Base-by-base conservation (phyloP, 2,888 invertebrate genomes). In the Archips crataeganus region DNA sequence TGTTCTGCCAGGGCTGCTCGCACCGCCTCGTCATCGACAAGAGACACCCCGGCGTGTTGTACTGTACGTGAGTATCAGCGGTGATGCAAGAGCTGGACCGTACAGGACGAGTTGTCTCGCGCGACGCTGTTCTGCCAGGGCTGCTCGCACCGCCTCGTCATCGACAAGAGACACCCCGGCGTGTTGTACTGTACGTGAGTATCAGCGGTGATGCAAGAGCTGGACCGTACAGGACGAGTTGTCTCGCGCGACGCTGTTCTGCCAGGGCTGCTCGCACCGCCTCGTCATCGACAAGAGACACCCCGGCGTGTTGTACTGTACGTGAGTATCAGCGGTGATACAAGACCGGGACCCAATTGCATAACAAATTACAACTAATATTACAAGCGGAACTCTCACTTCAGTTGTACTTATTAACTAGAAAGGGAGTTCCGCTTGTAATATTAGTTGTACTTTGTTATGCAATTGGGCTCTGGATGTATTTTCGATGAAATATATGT, bases 181-280 rank as follows among this genome's bases (percentile, higher is more conserved):
- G 84, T 93, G 3, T 76, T 78, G 10, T 95, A 95, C 76, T 95
- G 94, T 84, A 78, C 77, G 95, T 94, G 72, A 87, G 93, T 90
- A 79, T 34, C 13, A 1, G 87, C 79, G 0, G 77, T 94, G 10
- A 66, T 90, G 1, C 76, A 80, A 0, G 94, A 94, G 60, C 77
- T 2, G 94, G 75, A 90, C 90, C 0, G 79, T 81, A 0, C 84
- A 92, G 0, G 88, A 92, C 64, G 82, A 83, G 1, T 79, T 94
- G 57, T 86, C 90, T 0, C 83, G 23, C 23, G 23, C 23, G 23
- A 23, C 23, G 23, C 23, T 1, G 23, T 23, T 23, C 23, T 23
- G 23, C 23, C 23, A 23, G 23, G 23, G 23, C 23, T 23, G 23
- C 23, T 87, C 87, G 0, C 86, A 86, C 74, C 79, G 94, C 1